phyloP scores from a whole-genome alignment of 2,113 vertebrate genomes.

The Bungarus multicinctus region DNA sequence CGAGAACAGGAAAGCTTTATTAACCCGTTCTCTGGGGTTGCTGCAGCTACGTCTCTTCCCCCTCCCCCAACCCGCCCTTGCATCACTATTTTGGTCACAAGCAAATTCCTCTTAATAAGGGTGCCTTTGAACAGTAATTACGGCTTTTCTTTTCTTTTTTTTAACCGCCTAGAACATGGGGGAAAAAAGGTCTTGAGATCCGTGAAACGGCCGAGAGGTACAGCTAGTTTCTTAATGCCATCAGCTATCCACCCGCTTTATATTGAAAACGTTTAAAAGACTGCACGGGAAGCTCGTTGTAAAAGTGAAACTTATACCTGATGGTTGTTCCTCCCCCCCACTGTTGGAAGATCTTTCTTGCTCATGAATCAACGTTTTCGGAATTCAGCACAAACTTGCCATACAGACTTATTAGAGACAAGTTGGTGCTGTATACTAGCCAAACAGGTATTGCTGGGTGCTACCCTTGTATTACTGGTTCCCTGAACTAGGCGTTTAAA shows the following conservation, averaged over 20 bases:
- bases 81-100: neutral
- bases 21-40: conserved; percentile 11
- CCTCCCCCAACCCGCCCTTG: conserved; percentile 2
- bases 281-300: neutral
- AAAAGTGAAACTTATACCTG: neutral
- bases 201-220: neutral
- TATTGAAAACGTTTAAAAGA: neutral
- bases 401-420: neutral
- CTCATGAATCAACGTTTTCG: neutral
- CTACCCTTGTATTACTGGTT: neutral
- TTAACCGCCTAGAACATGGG: neutral
- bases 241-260: neutral
- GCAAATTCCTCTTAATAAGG: neutral
- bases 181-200: neutral
- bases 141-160: neutral
- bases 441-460: conserved; percentile 12
- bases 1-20: conserved; percentile 22
- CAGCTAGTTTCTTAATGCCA: neutral
- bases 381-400: neutral
- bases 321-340: accelerated
- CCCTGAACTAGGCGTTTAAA: neutral
- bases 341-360: no score
- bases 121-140: neutral
- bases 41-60: neutral
- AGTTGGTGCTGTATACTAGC: neutral